Conservation (phyloP, 1,140 invertebrate genomes). For the Drosophila ambigua region DNA sequence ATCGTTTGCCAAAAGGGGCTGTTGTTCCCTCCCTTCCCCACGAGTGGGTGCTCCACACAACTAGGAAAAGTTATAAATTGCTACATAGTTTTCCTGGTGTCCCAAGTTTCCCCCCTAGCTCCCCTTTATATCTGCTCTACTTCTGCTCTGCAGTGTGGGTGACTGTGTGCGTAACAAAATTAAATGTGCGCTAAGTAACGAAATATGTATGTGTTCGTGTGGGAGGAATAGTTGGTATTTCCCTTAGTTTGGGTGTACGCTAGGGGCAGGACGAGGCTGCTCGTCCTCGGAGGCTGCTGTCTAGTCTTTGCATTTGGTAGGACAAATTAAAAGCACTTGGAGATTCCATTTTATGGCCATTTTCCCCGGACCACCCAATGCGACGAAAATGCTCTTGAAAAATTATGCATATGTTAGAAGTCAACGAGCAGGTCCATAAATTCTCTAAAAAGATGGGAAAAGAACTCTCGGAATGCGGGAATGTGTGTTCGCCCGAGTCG, state of each 20-base stretch:
- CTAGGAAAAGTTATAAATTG: slow-evolving; percentile 74
- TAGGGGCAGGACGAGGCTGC: background rate
- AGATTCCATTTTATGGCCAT: slow-evolving; percentile 72
- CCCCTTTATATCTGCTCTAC: background rate
- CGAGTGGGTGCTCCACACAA: background rate
- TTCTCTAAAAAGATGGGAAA: slow-evolving; percentile 47
- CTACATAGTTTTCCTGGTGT: slow-evolving; percentile 73
- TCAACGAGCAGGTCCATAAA: slow-evolving; percentile 75
- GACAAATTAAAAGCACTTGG: slow-evolving; percentile 81
- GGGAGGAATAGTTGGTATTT: too few species aligned
- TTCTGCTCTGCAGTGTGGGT: slow-evolving; percentile 15
- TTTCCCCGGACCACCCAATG: slow-evolving; percentile 52
- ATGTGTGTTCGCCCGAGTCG: slow-evolving; percentile 1
- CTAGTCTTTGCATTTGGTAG: slow-evolving; percentile 57
- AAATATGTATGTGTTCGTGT: slow-evolving; percentile 24
- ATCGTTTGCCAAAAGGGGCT: slow-evolving; percentile 46
- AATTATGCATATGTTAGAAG: slow-evolving; percentile 80
- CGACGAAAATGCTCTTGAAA: slow-evolving; percentile 62
- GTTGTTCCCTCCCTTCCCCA: background rate
- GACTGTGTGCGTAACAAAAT: slow-evolving; percentile 68
- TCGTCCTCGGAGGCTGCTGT: slow-evolving; percentile 1
- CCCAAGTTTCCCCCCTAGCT: slow-evolving; percentile 38
- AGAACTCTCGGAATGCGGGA: slow-evolving; percentile 27
- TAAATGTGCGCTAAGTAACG: slow-evolving; percentile 81
- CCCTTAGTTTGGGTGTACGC: background rate